Percentiles rank a stretch among this genome's conserved stretches.
Evolutionary conservation across 2,113 vertebrate genomes (phyloP).

Genomic region (Oreochromis niloticus): DNA sequence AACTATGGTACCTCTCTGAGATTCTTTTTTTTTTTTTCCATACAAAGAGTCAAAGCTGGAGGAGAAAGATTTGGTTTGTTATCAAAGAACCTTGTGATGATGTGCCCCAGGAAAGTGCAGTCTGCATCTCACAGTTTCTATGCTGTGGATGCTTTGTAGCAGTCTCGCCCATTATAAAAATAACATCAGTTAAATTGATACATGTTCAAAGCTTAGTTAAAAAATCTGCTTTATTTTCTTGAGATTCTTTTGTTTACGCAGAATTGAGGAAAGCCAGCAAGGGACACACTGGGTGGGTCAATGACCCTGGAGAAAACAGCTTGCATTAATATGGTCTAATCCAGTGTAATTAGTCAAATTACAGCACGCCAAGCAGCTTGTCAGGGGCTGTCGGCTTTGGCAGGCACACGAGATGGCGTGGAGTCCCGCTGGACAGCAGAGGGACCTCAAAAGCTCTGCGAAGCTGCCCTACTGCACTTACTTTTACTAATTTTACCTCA

Average conservation of each 20-base stretch:
- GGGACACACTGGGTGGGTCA: constrained; percentile 83
- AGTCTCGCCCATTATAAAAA: constrained; percentile 2
- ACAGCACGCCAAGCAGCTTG: constrained; percentile 89
- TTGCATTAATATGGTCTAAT: constrained; percentile 99
- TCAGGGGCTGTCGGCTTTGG: constrained; percentile 94
- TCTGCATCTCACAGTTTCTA: constrained; percentile 14
- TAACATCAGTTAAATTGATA: background rate
- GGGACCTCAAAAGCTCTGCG: constrained; percentile 60
- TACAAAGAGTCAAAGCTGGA: constrained; percentile 10
- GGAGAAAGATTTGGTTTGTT: constrained; percentile 66
- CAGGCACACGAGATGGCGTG: constrained; percentile 77
- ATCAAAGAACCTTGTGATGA: constrained; percentile 78
- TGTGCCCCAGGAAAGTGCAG: constrained; percentile 70
- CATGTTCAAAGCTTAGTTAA: background rate
- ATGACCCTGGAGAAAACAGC: constrained; percentile 96
- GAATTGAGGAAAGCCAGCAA: background rate
- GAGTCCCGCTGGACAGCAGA: constrained; percentile 86
- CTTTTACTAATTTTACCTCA: background rate
- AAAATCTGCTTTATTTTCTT: background rate
- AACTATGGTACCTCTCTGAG: constrained; percentile 24
- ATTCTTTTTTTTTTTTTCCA: background rate
- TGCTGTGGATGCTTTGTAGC: background rate
- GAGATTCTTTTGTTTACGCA: constrained; percentile 4
- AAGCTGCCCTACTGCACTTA: constrained; percentile 48
- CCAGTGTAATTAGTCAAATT: constrained; percentile 99